A percentile compares a stretch with the other conserved stretches of the same genome.
Evolutionary conservation across 1,140 invertebrate genomes (phyloP).

Genomic region (Bombus superbus): DNA sequence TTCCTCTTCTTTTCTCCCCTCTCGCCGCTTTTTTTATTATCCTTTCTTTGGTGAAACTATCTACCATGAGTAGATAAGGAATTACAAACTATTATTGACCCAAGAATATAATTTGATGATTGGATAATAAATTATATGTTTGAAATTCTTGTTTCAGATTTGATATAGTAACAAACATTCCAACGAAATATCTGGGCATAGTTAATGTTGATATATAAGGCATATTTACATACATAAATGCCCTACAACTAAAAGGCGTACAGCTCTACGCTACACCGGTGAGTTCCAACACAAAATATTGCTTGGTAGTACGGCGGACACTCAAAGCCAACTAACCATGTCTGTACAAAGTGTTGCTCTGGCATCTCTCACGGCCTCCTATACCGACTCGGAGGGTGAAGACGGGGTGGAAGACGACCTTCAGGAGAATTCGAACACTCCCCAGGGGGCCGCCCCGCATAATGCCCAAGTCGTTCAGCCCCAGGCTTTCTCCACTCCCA

Average conservation of each 20-base stretch:
- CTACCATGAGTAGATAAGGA: too few species aligned
- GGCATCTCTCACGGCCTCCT: conserved; percentile 91
- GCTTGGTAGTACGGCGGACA: conserved; percentile 79
- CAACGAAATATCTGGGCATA: conserved; percentile 45
- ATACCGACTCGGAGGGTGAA: conserved; percentile 93
- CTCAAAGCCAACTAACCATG: conserved; percentile 82
- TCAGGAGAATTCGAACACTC: conserved; percentile 78
- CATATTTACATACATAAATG: conserved; percentile 45
- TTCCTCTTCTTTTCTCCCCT: not conserved
- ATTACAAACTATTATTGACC: not conserved
- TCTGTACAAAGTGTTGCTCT: conserved; percentile 85
- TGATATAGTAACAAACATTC: conserved; percentile 44
- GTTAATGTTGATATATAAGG: conserved; percentile 27
- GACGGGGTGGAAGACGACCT: conserved; percentile 87
- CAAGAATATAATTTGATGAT: not conserved
- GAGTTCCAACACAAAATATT: conserved; percentile 82
- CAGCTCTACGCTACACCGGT: conserved; percentile 75
- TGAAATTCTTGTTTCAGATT: conserved; percentile 28
- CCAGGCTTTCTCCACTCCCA: conserved; percentile 74
- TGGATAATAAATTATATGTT: not conserved
- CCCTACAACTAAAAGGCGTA: conserved; percentile 54
- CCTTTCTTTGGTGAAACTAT: not conserved
- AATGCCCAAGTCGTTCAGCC: conserved; percentile 75
- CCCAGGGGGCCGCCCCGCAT: conserved; percentile 73
- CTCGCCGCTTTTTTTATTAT: not conserved